Evolutionary conservation across 2,113 vertebrate species (phyloP), one percentile per base, ranked within the genome.

Genomic region (Xiphorhynchus elegans): DNA sequence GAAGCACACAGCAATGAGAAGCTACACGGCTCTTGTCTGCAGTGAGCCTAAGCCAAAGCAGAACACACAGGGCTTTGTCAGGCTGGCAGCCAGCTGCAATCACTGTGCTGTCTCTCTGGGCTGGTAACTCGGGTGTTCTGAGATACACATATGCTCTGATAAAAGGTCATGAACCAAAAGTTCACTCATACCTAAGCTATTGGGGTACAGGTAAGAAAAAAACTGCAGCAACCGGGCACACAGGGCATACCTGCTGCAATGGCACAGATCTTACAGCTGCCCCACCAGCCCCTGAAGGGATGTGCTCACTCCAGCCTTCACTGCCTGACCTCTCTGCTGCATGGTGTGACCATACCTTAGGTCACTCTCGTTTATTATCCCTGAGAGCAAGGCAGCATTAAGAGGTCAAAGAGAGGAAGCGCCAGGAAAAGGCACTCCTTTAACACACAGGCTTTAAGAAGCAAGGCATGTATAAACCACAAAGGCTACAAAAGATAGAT

Each of bases 211-310:
- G 8, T 18, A 35, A 84, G 46, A 60, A 26, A 35, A 47, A 49
- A 14, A 20, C 24, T n/a, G 23, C 67, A 83, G 33, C 35, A 25
- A 8, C 24, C 0, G 0, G 62, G 35, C 52, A 33, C 33, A n/a
- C 59, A 39, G 0, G 47, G 33, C 42, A 25, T 40, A 33, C 23
- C 66, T 28, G 20, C 39, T 11, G 1, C 4, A 19, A 50, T 5
- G 13, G n/a, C 56, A 87, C 64, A 62, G 55, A 56, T 2, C 24
- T 42, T 26, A 6, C 20, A 56, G 40, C 0, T 44, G n/a, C 67
- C 68, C 46, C 52, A 9, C 9, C 58, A 86, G 75, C 17, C 44
- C 63, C 63, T 37, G 20, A 73, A 40, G 11, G 10, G 39, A 50
- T 7, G 47, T 28, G 37, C 47, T 72, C 81, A 4, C 82, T 69